phyloP scores from a whole-genome alignment of 2,888 invertebrate species.

The Morpho achilles region DNA sequence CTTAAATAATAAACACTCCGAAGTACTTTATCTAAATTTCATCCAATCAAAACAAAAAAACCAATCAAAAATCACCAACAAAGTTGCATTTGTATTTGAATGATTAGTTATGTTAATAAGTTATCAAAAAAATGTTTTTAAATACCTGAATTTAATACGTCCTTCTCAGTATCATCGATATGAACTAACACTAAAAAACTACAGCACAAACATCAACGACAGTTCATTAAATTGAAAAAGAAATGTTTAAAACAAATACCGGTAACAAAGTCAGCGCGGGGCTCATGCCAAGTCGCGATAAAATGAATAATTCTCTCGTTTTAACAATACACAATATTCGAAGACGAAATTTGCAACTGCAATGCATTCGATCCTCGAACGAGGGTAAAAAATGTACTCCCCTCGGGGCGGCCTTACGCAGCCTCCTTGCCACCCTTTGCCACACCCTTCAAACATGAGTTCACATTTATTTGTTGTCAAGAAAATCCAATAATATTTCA shows the following conservation, averaged over 20 bases:
- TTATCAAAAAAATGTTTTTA: too few relatives aligned
- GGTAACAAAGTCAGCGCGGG: too few relatives aligned
- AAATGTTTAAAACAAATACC: not conserved
- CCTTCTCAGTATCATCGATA: too few relatives aligned
- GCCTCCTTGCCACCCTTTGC: constrained; percentile 36
- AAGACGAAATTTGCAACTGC: constrained; percentile 36
- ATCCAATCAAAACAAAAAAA: too few relatives aligned
- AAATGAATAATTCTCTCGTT: constrained; percentile 4
- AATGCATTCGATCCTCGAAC: constrained; percentile 38
- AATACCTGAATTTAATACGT: too few relatives aligned
- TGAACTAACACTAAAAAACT: too few relatives aligned
- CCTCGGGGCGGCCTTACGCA: constrained; percentile 41
- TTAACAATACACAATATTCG: constrained; percentile 23
- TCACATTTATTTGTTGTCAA: constrained; percentile 40
- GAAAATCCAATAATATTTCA: constrained; percentile 35
- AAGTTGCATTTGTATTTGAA: too few relatives aligned
- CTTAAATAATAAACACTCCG: too few relatives aligned
- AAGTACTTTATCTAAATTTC: too few relatives aligned
- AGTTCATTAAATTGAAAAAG: not conserved
- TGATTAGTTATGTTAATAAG: too few relatives aligned
- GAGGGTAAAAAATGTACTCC: constrained; percentile 37
- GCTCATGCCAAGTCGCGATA: not conserved
- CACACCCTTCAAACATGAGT: constrained; percentile 36
- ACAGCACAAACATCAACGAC: not conserved
- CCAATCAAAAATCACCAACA: too few relatives aligned